phyloP scores from a whole-genome alignment of 2,113 vertebrate species.

The Hemicordylus capensis region DNA sequence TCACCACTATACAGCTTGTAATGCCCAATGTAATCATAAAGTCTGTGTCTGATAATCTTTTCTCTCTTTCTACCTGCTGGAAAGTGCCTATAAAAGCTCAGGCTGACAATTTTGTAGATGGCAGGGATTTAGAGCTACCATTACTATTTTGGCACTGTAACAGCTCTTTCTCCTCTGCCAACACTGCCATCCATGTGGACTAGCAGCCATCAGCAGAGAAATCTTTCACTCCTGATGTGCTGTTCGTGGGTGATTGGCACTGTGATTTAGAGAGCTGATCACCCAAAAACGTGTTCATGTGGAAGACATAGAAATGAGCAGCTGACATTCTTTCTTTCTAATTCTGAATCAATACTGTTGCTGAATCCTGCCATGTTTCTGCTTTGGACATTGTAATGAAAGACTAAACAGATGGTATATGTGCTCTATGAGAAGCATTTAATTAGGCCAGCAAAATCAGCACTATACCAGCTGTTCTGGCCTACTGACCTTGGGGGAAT shows the following conservation, averaged over 20 bases:
- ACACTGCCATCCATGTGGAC: neutral
- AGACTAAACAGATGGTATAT: slow-evolving; percentile 56
- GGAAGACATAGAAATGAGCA: neutral
- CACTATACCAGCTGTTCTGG: slow-evolving; percentile 48
- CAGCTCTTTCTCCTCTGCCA: neutral
- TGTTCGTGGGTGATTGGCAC: neutral
- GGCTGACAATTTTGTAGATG: neutral
- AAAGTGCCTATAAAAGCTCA: slow-evolving; percentile 3
- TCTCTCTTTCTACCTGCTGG: neutral
- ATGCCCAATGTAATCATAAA: neutral
- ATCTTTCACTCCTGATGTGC: neutral
- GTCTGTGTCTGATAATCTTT: neutral
- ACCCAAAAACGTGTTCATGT: neutral
- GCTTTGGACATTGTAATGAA: slow-evolving; percentile 26
- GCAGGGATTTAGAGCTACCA: slow-evolving; percentile 6
- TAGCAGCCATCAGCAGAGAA: neutral
- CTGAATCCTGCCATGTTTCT: rapidly evolving
- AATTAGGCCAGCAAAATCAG: slow-evolving; percentile 34
- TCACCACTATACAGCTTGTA: neutral
- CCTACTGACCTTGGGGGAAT: slow-evolving; percentile 57
- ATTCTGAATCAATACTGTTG: slow-evolving; percentile 18
- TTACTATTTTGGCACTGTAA: neutral
- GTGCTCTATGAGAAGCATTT: slow-evolving; percentile 45
- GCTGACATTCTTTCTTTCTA: neutral
- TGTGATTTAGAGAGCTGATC: neutral